Base-by-base conservation (phyloP, 2,797 vertebrate species). In the Philypnodon macrostomus region DNA sequence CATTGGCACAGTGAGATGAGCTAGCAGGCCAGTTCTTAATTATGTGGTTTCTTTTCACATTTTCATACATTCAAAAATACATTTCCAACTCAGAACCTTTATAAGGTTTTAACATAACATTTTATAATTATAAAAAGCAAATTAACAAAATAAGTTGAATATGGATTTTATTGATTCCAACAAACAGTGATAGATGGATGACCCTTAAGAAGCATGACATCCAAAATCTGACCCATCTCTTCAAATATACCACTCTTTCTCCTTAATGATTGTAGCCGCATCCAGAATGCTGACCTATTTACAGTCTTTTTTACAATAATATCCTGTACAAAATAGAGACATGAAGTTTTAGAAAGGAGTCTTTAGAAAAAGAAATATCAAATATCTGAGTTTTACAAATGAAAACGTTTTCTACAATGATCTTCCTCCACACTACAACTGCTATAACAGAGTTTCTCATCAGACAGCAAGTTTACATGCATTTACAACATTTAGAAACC, bases 121-220 rank as follows among this genome's bases (percentile, higher is more conserved):
- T 24, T 18, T 29, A 58, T 18, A 50, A 15, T 15, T 14, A 54
- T 53, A 30, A 58, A 36, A 34, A 14, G 13, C 7, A 21, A 47
- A 9, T 27, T 48, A 37, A 32, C 44, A 45, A 33, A 61, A 36
- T 72, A 77, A 81, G 80, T 86, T 83, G 83, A 82, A 82, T 84
- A 89, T 90, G 87, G 79, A 83, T 81, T 91, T 92, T 92, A 92
- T 90, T 92, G 87, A 87, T 86, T 86, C 74, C 83, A 87, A 89
- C 81, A 82, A 80, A 86, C 85, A 88, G 83, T 76, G 81, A 85
- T 69, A 77, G 80, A 86, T 84, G 77, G 82, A 83, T 89, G 87
- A 83, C 82, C 77, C 70, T 63, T 75, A 79, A 73, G 70, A 79
- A 82, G 74, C 86, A 80, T 69, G 79, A 77, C 77, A 72, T 67